phyloP scores from a whole-genome alignment of 2,888 invertebrate species.

The Nemapogon koenigi region DNA sequence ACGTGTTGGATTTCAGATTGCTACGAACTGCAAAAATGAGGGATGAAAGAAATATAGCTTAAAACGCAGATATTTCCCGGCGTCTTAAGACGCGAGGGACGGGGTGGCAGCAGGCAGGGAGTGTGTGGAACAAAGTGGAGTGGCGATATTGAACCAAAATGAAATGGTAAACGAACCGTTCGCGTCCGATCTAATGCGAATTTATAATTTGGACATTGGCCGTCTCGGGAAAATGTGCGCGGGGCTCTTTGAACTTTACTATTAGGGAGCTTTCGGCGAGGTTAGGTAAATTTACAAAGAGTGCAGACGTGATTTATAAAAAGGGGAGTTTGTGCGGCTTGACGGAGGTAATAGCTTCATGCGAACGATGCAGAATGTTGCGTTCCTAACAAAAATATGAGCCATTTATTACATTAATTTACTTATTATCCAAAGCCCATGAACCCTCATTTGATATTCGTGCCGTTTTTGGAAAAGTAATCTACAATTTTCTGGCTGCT shows the following conservation, averaged over 20 bases:
- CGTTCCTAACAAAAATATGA: too few species aligned
- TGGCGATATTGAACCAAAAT: constrained; percentile 65
- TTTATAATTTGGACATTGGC: constrained; percentile 65
- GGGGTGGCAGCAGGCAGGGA: constrained; percentile 36
- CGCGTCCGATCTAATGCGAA: constrained; percentile 66
- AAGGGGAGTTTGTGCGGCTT: constrained; percentile 33
- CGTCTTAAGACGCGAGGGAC: constrained; percentile 51
- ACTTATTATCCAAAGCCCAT: too few species aligned
- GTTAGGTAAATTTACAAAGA: constrained; percentile 50
- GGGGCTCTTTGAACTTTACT: constrained; percentile 55
- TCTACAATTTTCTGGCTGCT: too few species aligned
- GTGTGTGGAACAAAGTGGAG: constrained; percentile 66
- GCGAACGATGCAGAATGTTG: too few species aligned
- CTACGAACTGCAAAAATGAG: constrained; percentile 68
- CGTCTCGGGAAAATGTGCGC: constrained; percentile 29
- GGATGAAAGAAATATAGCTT: constrained; percentile 69
- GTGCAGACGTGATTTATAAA: constrained; percentile 55
- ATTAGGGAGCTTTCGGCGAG: constrained; percentile 34
- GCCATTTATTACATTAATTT: too few species aligned
- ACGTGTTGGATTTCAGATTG: constrained; percentile 67
- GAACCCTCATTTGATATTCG: too few species aligned
- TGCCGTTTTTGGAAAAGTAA: too few species aligned
- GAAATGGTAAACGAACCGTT: constrained; percentile 66
- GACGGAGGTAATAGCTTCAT: too few species aligned
- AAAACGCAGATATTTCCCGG: constrained; percentile 67